phyloP scores from a whole-genome alignment of 2,888 invertebrate genomes.

The Drosophila rellima region DNA sequence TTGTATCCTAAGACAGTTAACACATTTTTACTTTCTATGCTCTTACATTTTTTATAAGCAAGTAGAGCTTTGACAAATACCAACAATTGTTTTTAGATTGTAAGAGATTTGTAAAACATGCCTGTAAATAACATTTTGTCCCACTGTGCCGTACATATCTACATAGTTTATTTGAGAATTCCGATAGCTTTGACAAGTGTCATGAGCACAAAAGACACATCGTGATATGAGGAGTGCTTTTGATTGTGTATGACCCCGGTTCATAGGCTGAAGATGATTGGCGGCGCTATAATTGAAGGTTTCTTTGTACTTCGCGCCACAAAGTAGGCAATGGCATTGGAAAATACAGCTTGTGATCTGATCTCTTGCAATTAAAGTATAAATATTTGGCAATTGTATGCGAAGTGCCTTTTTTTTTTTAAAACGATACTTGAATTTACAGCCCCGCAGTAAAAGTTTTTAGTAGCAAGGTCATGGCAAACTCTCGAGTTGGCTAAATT shows the following conservation, averaged over 20 bases:
- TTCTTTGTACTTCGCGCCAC: conserved; percentile 36
- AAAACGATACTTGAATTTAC: conserved; percentile 5
- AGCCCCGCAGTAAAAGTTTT: not conserved
- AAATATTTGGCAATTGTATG: conserved; percentile 71
- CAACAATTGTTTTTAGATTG: not conserved
- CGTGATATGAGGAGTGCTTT: conserved; percentile 46
- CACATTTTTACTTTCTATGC: not conserved
- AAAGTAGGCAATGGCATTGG: conserved; percentile 32
- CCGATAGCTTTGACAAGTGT: conserved; percentile 77
- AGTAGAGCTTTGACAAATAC: not conserved
- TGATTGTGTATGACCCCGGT: conserved; percentile 47
- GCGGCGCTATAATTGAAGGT: conserved; percentile 65
- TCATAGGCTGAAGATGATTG: conserved; percentile 35
- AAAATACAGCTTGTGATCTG: conserved; percentile 23
- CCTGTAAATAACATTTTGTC: not conserved
- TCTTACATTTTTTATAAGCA: not conserved
- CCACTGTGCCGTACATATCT: conserved; percentile 33
- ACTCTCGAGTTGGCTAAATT: conserved; percentile 36
- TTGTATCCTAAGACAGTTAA: not conserved
- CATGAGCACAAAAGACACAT: conserved; percentile 69
- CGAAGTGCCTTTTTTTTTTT: conserved; percentile 20
- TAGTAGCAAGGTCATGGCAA: conserved; percentile 30
- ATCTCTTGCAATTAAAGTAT: conserved; percentile 68
- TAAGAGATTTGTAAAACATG: not conserved
- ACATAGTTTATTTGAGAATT: conserved; percentile 70